Base-by-base conservation (phyloP, 1,140 invertebrate species). In the Drosophila willistoni region DNA sequence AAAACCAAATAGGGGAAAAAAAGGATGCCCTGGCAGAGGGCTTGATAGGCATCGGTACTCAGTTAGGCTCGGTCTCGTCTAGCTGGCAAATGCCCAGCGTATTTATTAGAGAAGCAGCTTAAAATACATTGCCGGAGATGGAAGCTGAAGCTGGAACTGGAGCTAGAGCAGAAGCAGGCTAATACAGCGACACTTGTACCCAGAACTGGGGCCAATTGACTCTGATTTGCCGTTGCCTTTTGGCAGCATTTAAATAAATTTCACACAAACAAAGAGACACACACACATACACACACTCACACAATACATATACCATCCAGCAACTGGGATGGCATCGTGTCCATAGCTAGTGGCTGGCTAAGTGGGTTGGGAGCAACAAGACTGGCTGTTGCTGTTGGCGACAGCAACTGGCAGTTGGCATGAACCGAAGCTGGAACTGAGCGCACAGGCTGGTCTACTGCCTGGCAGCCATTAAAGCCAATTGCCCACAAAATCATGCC, bases 401-500 rank as follows among this genome's bases (percentile, higher is more conserved):
- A 77, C 75, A 77, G 73, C 68, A 64, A 63, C 36, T 73, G 55
- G 55, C 19, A 51, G 36, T 60, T 76, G 68, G 77, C 73, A 73
- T 14, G 60, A 68, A 66, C 64, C 69, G 44, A 17, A 17, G 9
- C 44, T 47, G 14, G 44, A 22, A 22, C 59, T 42, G 19, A 10
- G 41, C 39, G 41, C 17, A 14, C 3, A 22, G 59, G 36, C 29
- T 12, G 33, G 44, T 51, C 44, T 51, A 63, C 65, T 51, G 65
- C 65, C 73, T 79, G 60, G 70, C 61, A 68, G 73, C 84, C 84
- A 89, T 87, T 87, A 87, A 87, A 87, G 84, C 84, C 84, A 87
- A 87, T 87, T 87, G 84, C 84, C 84, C 84, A 87, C 84, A 87
- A 87, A 87, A 87, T 89, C 84, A 87, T 87, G 83, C 79, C 83